Conservation (phyloP, 2,797 vertebrate genomes). For the Diplodus sargus region DNA sequence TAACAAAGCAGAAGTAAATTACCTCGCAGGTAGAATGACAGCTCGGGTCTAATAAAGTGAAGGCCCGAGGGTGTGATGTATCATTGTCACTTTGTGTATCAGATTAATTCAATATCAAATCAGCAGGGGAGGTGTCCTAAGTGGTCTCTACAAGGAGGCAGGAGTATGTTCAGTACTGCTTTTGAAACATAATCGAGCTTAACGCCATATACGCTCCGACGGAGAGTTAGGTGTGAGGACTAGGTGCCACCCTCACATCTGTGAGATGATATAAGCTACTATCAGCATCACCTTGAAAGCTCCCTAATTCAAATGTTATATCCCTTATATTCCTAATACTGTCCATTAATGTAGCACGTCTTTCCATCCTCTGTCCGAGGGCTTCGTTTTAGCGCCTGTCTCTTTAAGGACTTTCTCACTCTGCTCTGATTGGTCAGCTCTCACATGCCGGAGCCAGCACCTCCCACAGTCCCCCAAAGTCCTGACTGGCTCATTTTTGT, state of each 20-base stretch:
- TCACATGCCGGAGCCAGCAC: too few relatives aligned
- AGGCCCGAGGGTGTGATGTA: constrained; percentile 21
- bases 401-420: too few relatives aligned
- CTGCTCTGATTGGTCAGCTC: too few relatives aligned
- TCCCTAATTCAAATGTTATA: neutral
- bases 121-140: constrained; percentile 6
- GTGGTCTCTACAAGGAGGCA: neutral
- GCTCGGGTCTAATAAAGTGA: constrained; percentile 56
- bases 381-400: too few relatives aligned
- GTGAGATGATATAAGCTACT: neutral
- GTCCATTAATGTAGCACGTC: too few relatives aligned
- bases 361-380: too few relatives aligned
- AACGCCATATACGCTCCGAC: neutral
- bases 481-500: too few relatives aligned
- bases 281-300: neutral
- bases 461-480: too few relatives aligned
- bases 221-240: neutral
- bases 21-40: constrained; percentile 29
- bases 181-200: too few relatives aligned
- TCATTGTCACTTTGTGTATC: constrained; percentile 45
- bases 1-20: constrained; percentile 57
- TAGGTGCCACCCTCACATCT: neutral
- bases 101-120: constrained; percentile 41
- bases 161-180: too few relatives aligned
- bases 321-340: too few relatives aligned